A percentile compares a stretch with the other conserved stretches of the same genome.
Conservation (phyloP, 2,113 vertebrate genomes). For the Cebus imitator region DNA sequence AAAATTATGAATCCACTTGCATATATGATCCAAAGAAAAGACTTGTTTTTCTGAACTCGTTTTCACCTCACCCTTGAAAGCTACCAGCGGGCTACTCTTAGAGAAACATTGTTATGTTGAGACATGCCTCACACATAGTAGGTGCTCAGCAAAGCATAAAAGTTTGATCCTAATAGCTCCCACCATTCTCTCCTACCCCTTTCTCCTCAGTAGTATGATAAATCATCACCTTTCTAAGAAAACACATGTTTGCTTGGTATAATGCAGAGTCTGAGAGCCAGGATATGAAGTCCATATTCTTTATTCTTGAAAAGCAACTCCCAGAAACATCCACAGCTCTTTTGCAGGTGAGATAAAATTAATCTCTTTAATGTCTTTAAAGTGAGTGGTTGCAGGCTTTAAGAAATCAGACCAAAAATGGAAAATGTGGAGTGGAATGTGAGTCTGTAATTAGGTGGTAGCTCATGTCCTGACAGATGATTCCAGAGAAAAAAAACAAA, state of each 20-base stretch:
- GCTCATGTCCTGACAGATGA: conserved; percentile 78
- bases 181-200: neutral
- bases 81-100: neutral
- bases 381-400: conserved; percentile 37
- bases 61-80: neutral
- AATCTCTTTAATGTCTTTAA: neutral
- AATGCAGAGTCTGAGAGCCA: neutral
- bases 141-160: neutral
- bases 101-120: neutral
- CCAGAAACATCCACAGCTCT: conserved; percentile 13
- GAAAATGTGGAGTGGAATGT: conserved; percentile 50
- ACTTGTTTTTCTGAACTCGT: neutral
- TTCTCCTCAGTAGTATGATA: neutral
- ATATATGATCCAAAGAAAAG: neutral
- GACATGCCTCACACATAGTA: neutral
- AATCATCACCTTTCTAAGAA: neutral
- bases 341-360: conserved; percentile 47
- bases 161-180: neutral
- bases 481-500: conserved; percentile 63
- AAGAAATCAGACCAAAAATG: conserved; percentile 60
- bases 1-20: neutral
- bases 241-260: neutral
- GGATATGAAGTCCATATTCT: neutral
- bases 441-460: conserved; percentile 71
- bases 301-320: neutral